These are phyloP conservation scores for Leptatherina wallacei DNA, from an alignment of 2,797 vertebrate genomes.

Conservation along the genomic window DNA sequence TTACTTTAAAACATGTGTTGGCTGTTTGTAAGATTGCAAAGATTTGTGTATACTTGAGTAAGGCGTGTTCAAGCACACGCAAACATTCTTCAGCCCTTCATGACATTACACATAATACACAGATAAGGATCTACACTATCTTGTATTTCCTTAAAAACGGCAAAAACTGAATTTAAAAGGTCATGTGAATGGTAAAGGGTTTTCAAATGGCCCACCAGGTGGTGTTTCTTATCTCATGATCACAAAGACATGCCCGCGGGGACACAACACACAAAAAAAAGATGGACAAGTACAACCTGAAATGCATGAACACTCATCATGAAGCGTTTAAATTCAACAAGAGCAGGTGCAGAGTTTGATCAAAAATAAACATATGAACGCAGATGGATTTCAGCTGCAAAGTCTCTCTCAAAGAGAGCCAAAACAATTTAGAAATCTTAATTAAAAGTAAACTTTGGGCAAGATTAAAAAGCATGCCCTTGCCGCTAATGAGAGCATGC, in stretches of 20 bases:
- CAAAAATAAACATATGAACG: slow-evolving; percentile 60
- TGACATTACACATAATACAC: background rate
- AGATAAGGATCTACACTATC: background rate
- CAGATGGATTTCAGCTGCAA: slow-evolving; percentile 64
- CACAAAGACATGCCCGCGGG: slow-evolving; percentile 13
- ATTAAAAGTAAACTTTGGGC: slow-evolving; percentile 81
- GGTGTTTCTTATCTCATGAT: slow-evolving; percentile 17
- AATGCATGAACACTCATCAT: slow-evolving; percentile 7
- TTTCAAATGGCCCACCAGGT: slow-evolving; percentile 39
- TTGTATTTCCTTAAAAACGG: background rate
- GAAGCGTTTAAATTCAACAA: slow-evolving; percentile 30
- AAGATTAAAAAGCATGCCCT: slow-evolving; percentile 68
- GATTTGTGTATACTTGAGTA: background rate
- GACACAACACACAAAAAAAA: background rate
- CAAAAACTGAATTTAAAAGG: slow-evolving; percentile 26
- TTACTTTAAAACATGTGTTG: background rate
- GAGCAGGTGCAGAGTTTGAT: slow-evolving; percentile 64
- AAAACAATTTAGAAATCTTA: slow-evolving; percentile 71
- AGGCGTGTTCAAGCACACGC: background rate
- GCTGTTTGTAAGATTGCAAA: background rate
- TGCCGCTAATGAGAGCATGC: slow-evolving; percentile 67
- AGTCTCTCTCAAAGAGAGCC: slow-evolving; percentile 51
- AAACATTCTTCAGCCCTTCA: background rate
- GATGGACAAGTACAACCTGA: background rate
- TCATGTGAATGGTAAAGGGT: slow-evolving; percentile 28